Conservation (phyloP, 2,888 invertebrate genomes). For the Smittia sp. region DNA sequence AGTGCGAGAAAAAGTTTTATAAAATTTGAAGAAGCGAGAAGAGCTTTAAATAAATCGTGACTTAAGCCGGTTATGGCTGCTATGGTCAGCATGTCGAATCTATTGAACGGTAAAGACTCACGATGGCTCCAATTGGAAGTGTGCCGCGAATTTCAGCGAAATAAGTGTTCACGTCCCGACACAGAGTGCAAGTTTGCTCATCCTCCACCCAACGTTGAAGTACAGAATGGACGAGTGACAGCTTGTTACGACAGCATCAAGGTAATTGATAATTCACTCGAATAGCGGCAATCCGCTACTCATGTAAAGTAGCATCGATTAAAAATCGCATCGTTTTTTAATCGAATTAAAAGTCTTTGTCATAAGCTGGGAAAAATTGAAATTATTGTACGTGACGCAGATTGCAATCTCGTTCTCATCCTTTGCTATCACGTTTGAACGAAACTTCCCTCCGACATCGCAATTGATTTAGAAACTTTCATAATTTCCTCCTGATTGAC, state of each 20-base stretch:
- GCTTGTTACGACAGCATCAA: constrained; percentile 99
- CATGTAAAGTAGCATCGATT: neutral
- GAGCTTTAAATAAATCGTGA: neutral
- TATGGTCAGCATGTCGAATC: constrained; percentile 95
- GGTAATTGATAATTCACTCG: constrained; percentile 63
- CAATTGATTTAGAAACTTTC: constrained; percentile 11
- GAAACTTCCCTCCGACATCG: neutral
- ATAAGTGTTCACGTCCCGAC: constrained; percentile 98
- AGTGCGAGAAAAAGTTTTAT: constrained; percentile 4
- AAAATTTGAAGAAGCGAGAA: neutral
- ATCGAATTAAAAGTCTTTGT: too few species aligned
- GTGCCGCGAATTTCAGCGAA: constrained; percentile 98
- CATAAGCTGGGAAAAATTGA: too few species aligned
- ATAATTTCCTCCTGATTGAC: constrained; percentile 4
- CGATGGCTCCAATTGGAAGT: constrained; percentile 99
- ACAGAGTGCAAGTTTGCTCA: constrained; percentile 99
- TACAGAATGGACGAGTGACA: constrained; percentile 99
- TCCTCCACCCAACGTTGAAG: constrained; percentile 98
- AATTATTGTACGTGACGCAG: too few species aligned
- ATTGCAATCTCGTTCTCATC: too few species aligned
- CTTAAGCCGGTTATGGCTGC: constrained; percentile 60
- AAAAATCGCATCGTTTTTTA: neutral
- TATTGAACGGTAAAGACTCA: constrained; percentile 97
- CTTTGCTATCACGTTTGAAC: too few species aligned
- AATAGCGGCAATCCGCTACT: neutral